These are phyloP conservation scores for Leptobrachium ailaonicum DNA, from an alignment of 2,113 vertebrate species.

Conservation along the genomic window DNA sequence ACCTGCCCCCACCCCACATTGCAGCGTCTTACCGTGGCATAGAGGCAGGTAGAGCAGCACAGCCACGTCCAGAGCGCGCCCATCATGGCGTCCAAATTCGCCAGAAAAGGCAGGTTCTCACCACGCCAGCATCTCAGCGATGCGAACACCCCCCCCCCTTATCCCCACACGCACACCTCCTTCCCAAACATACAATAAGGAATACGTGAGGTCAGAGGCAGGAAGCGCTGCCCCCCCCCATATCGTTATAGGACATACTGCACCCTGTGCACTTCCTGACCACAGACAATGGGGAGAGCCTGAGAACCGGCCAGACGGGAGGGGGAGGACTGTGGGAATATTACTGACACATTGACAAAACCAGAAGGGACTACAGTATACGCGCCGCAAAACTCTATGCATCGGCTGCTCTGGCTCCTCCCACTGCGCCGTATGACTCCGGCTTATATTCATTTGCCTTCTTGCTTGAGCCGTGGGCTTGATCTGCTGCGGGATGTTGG, in stretches of 20 bases:
- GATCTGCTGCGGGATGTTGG: too few relatives aligned
- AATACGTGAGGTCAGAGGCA: constrained; percentile 45
- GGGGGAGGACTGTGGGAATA: constrained; percentile 25
- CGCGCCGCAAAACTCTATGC: too few relatives aligned
- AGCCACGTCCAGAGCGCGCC: constrained; percentile 16
- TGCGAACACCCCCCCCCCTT: neutral
- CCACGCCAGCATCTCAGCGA: neutral
- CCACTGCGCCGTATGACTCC: too few relatives aligned
- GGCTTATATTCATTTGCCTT: too few relatives aligned
- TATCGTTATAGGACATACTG: constrained; percentile 45
- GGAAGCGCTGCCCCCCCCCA: constrained; percentile 43
- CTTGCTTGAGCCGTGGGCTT: too few relatives aligned
- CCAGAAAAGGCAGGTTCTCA: constrained; percentile 7
- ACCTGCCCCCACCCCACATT: neutral
- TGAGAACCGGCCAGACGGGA: constrained; percentile 36
- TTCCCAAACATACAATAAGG: constrained; percentile 42
- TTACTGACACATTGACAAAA: neutral
- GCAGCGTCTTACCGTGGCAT: constrained; percentile 21
- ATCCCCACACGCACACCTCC: constrained; percentile 32
- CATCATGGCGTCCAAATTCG: constrained; percentile 18
- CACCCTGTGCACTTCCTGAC: constrained; percentile 45
- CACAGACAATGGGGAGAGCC: constrained; percentile 48
- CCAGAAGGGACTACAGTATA: neutral
- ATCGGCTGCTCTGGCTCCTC: too few relatives aligned
- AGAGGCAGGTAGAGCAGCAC: neutral